These are phyloP conservation scores for Glyptemys insculpta DNA, from an alignment of 2,797 vertebrate genomes.

Conservation along the genomic window DNA sequence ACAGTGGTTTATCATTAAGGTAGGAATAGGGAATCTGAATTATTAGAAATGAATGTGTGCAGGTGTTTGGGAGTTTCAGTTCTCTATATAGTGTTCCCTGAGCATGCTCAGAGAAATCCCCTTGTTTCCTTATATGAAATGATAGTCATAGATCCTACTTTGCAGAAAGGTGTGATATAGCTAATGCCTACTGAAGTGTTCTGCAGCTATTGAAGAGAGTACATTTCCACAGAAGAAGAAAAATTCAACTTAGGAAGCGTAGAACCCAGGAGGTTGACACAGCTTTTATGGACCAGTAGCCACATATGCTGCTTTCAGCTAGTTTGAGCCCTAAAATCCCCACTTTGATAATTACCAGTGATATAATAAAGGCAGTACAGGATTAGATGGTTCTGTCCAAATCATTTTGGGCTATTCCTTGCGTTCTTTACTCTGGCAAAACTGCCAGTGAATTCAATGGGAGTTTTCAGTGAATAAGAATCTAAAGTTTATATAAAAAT, in stretches of 20 bases:
- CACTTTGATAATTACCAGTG: background rate
- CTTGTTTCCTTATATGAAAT: no score
- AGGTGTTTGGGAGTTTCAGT: no score
- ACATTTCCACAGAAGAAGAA: background rate
- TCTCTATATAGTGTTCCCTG: no score
- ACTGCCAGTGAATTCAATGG: background rate
- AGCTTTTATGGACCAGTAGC: background rate
- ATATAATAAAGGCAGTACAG: background rate
- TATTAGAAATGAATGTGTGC: no score
- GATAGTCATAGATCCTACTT: no score
- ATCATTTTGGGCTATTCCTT: background rate
- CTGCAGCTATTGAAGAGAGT: background rate
- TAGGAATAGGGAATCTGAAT: no score
- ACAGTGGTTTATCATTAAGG: background rate
- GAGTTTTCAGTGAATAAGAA: background rate
- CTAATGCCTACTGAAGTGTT: background rate
- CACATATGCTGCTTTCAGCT: background rate
- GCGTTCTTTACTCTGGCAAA: background rate
- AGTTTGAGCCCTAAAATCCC: slow-evolving; percentile 14
- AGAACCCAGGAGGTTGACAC: background rate
- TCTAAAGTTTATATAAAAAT: background rate
- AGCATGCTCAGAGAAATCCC: no score
- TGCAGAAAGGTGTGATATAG: no score
- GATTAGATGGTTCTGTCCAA: background rate
- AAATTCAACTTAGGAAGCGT: background rate